These are phyloP conservation scores for Acleris sparsana DNA, from an alignment of 2,888 invertebrate genomes.

Conservation along the genomic window DNA sequence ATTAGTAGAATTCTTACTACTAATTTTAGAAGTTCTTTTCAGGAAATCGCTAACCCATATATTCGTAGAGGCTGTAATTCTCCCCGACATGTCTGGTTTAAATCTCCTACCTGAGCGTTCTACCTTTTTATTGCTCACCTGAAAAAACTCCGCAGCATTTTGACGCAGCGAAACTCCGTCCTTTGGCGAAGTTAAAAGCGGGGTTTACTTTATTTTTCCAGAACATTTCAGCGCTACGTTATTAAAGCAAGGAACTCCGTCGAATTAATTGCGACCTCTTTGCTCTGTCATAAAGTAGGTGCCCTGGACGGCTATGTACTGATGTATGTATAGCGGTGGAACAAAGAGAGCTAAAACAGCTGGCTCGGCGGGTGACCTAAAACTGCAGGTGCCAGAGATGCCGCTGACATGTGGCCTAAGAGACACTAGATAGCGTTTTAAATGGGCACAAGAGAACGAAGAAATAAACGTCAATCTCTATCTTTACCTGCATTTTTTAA, in stretches of 20 bases:
- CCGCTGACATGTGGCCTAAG: constrained; percentile 38
- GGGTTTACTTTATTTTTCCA: constrained; percentile 1
- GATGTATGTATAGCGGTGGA: constrained; percentile 46
- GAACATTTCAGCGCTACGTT: constrained; percentile 6
- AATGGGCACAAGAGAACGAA: too few relatives aligned
- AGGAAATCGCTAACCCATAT: too few relatives aligned
- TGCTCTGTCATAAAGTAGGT: constrained; percentile 2
- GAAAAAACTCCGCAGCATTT: constrained; percentile 22
- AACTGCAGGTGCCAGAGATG: constrained; percentile 69
- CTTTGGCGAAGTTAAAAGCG: constrained; percentile 23
- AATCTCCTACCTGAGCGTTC: background rate
- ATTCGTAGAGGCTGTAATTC: background rate
- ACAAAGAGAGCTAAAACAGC: constrained; percentile 54
- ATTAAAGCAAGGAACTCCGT: constrained; percentile 19
- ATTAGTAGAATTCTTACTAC: too few relatives aligned
- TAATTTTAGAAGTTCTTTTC: too few relatives aligned
- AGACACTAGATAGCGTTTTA: background rate
- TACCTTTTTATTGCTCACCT: constrained; percentile 15
- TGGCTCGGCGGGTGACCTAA: constrained; percentile 72
- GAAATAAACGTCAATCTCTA: too few relatives aligned
- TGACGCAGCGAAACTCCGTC: constrained; percentile 26
- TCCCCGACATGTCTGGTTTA: constrained; percentile 11
- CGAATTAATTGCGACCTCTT: constrained; percentile 18
- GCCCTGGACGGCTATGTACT: background rate
- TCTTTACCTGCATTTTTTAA: too few relatives aligned